These are phyloP conservation scores for Corythornis cristatus DNA, from an alignment of 2,113 vertebrate species.

Conservation along the genomic window DNA sequence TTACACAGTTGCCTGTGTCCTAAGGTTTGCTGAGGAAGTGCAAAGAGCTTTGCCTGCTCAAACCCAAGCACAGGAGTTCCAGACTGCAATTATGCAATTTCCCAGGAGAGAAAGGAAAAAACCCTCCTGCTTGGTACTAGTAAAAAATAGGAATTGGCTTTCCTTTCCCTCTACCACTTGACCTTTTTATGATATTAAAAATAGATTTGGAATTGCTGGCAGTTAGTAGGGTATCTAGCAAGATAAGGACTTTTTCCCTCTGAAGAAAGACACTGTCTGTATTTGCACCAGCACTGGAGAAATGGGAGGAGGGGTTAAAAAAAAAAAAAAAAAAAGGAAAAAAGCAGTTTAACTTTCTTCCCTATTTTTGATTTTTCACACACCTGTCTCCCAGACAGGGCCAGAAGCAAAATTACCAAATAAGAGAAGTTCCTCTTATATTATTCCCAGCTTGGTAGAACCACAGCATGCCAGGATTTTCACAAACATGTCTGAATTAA, in stretches of 20 bases:
- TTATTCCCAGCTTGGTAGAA: conserved; percentile 6
- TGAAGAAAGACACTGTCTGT: not conserved
- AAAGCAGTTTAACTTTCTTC: not conserved
- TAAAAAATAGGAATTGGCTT: conserved; percentile 13
- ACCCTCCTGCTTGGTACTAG: not conserved
- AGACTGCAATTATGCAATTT: conserved; percentile 36
- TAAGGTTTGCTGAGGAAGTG: conserved; percentile 38
- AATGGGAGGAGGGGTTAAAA: not conserved
- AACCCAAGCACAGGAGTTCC: conserved; percentile 38
- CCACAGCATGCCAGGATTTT: not conserved
- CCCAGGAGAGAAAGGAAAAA: conserved; percentile 47
- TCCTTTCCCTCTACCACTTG: not conserved
- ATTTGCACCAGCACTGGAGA: not conserved
- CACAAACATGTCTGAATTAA: not conserved
- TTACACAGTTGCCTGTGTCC: conserved; percentile 54
- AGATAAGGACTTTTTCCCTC: not conserved
- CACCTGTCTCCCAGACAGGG: not conserved
- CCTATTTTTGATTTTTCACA: not conserved
- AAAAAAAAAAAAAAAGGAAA: not conserved
- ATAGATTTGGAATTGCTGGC: not conserved
- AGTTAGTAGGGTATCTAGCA: not conserved
- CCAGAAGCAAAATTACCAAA: not conserved
- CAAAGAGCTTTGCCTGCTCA: conserved; percentile 30
- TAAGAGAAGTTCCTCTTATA: not conserved
- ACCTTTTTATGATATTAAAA: not conserved